These are phyloP conservation scores for Anguilla pacifica DNA, from an alignment of 2,797 vertebrate genomes.

Conservation along the genomic window DNA sequence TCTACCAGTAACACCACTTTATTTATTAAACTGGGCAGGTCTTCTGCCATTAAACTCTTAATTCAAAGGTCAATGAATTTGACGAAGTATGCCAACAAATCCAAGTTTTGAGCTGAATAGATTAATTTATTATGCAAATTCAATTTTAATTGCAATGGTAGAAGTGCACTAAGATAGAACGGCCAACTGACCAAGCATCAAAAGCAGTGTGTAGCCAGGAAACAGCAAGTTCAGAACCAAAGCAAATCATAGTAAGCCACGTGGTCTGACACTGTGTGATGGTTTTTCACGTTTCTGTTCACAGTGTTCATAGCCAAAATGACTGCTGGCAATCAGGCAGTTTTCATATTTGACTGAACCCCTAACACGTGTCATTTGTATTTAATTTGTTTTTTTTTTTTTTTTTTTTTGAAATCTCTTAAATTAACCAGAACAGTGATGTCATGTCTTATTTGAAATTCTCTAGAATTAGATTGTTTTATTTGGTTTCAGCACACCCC, in stretches of 20 bases:
- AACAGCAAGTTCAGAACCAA: not conserved
- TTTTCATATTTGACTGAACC: not conserved
- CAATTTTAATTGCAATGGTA: not conserved
- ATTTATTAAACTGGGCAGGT: not conserved
- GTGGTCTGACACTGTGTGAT: not conserved
- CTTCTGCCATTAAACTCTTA: too few relatives aligned
- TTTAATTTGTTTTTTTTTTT: not conserved
- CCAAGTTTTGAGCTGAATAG: not conserved
- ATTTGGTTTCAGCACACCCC: not conserved
- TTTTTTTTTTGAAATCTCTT: not conserved
- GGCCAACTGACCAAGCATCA: not conserved
- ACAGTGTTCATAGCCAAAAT: not conserved
- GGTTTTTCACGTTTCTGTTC: not conserved
- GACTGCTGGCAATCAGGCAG: not conserved
- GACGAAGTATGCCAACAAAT: not conserved
- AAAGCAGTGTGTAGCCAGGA: not conserved
- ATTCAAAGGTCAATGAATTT: not conserved
- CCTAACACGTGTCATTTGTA: not conserved
- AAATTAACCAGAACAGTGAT: not conserved
- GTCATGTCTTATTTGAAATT: not conserved
- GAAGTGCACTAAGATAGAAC: not conserved
- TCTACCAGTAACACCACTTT: not conserved
- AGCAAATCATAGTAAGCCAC: not conserved
- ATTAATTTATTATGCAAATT: not conserved
- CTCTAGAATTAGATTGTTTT: not conserved